phyloP scores from a whole-genome alignment of 2,797 vertebrate species.

The Anas bernieri region DNA sequence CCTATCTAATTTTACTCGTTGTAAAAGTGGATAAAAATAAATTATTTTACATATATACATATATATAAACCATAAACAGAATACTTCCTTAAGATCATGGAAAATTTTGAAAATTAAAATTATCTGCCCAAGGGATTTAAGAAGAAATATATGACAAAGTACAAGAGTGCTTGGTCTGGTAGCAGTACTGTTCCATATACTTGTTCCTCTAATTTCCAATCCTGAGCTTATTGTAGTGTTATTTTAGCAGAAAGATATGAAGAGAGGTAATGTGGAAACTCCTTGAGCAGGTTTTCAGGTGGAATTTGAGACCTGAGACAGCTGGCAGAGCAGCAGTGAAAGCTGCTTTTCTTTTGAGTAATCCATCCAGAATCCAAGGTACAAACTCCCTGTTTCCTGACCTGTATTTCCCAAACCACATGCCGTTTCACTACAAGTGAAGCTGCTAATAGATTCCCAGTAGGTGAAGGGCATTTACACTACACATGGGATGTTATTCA shows the following conservation, averaged over 20 bases:
- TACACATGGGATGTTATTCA: background rate
- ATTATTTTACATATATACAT: background rate
- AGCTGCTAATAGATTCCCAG: background rate
- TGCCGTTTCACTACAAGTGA: background rate
- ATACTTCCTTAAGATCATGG: background rate
- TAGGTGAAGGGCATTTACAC: background rate
- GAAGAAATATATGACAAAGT: background rate
- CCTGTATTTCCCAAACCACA: background rate
- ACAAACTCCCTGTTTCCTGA: background rate
- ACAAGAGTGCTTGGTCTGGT: background rate
- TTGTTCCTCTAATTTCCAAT: background rate
- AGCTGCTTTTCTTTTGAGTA: background rate
- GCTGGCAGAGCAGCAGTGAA: background rate
- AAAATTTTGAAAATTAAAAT: background rate
- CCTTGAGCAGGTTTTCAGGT: background rate
- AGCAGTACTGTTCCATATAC: background rate
- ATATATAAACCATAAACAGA: background rate
- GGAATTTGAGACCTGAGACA: background rate
- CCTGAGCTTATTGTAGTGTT: background rate
- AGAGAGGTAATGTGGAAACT: background rate
- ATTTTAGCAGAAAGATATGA: background rate
- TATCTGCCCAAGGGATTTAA: background rate
- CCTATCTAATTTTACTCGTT: background rate
- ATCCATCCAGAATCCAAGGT: background rate
- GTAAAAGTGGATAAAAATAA: background rate